phyloP scores from a whole-genome alignment of 2,888 invertebrate genomes.

The Imbricaverruca yamaguchii region DNA sequence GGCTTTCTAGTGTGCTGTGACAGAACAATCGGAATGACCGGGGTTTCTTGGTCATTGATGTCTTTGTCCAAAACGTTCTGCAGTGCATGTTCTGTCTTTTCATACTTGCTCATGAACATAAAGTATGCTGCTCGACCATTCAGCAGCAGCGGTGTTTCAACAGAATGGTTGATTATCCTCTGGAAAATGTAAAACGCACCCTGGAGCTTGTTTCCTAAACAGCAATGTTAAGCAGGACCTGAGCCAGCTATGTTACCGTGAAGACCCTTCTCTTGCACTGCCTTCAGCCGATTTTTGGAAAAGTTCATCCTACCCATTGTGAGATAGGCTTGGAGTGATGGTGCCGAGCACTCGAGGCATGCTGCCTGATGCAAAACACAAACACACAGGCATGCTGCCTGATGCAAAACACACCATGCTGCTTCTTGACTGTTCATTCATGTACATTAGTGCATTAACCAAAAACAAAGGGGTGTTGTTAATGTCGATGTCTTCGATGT shows the following conservation, averaged over 20 bases:
- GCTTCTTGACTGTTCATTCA: slow-evolving; percentile 78
- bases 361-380: slow-evolving; percentile 75
- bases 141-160: slow-evolving; percentile 67
- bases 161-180: slow-evolving; percentile 80
- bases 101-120: slow-evolving; percentile 63
- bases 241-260: slow-evolving; percentile 87
- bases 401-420: slow-evolving; percentile 75
- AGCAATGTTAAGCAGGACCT: slow-evolving; percentile 87
- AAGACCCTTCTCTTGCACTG: slow-evolving; percentile 94
- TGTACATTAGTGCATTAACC: slow-evolving; percentile 82
- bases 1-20: slow-evolving; percentile 81
- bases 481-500: slow-evolving; percentile 48
- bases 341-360: slow-evolving; percentile 71
- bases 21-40: slow-evolving; percentile 84
- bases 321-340: slow-evolving; percentile 74
- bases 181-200: slow-evolving; percentile 97
- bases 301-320: slow-evolving; percentile 86
- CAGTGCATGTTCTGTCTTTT: slow-evolving; percentile 84
- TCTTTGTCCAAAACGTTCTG: slow-evolving; percentile 87
- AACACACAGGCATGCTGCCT: slow-evolving; percentile 73
- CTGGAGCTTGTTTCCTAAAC: slow-evolving; percentile 87
- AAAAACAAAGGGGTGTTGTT: slow-evolving; percentile 56
- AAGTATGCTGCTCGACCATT: slow-evolving; percentile 88
- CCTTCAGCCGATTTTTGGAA: slow-evolving; percentile 81
- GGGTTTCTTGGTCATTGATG: slow-evolving; percentile 84